These are phyloP conservation scores for Acyrthosiphon pisum DNA, from an alignment of 1,140 invertebrate genomes.

Conservation along the genomic window DNA sequence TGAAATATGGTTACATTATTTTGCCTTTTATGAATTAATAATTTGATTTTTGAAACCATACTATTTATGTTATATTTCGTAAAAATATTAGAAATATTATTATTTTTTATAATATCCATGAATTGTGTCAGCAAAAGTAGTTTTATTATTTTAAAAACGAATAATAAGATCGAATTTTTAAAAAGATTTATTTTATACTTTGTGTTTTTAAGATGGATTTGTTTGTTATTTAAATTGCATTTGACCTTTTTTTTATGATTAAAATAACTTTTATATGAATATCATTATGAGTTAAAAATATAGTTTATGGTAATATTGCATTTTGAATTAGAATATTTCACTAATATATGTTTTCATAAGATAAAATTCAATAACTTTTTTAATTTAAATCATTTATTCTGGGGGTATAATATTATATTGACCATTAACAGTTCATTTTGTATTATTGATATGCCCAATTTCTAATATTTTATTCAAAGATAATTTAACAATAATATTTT, in stretches of 20 bases:
- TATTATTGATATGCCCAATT: not conserved
- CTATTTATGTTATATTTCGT: not conserved
- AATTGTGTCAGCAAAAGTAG: not conserved
- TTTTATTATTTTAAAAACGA: conserved; percentile 8
- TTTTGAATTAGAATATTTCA: not conserved
- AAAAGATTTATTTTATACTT: not conserved
- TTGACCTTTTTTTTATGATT: not conserved
- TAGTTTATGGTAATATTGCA: not conserved
- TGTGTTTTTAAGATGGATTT: not conserved
- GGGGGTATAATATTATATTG: not conserved
- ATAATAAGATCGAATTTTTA: not conserved
- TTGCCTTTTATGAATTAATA: not conserved
- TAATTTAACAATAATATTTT: no score
- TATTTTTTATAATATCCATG: not conserved
- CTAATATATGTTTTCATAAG: not conserved
- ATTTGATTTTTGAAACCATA: not conserved
- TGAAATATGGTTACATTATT: not conserved
- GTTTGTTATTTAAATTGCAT: not conserved
- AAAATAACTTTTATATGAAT: conserved; percentile 10
- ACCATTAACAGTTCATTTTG: not conserved
- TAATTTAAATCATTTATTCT: not conserved
- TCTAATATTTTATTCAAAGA: not conserved
- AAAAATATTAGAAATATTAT: not conserved
- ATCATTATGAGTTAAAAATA: not conserved
- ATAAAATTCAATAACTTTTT: not conserved